Evolutionary conservation across 1,140 invertebrate genomes (phyloP), one percentile per base, ranked within the genome.

Genomic region (Pseudomyrmex dendroicus): DNA sequence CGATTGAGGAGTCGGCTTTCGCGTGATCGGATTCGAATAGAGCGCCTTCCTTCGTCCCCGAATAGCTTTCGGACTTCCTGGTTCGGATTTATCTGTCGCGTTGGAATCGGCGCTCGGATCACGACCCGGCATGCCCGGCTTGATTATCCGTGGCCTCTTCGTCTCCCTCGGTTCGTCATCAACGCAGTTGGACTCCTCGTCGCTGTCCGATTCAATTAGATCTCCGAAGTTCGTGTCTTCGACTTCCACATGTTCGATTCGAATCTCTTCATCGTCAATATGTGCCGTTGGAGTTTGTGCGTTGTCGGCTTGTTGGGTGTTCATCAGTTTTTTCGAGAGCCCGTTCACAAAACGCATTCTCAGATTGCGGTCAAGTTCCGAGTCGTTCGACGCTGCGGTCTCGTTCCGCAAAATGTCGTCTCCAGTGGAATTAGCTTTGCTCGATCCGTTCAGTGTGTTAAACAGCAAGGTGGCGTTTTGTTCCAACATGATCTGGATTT

Each of bases 31-130:
- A 12, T 84, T 94, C 0, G 92, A 95, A 89, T 97, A 97, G 2
- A 96, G 92, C 0, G 96, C 95, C 91, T 97, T 98, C 88, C 97
- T 96, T 64, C 97, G 93, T 0, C 97, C 98, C 67, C 97, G 94
- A 46, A 98, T 96, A 1, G 93, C 95, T 93, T 98, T 98, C 0
- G 95, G 94, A 64, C 90, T 90, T 56, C 93, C 93, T 4, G 88
- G 87, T 2, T 94, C 92, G 0, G 90, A 90, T 78, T 91, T 92
- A 13, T 92, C 91, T 1, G 91, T 86, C 0, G 78, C 66, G 20
- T 91, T 90, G 0, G 92, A 93, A 48, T 94, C 93, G 0, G 85
- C 88, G 46, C 92, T 94, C 0, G 88, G 46, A 63, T 94, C 93
- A 13, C 92, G 88, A n/a, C 85, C 89, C 4, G 85, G 61, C 63